Conservation (phyloP, 2,888 invertebrate species). For the Papilio elwesi region DNA sequence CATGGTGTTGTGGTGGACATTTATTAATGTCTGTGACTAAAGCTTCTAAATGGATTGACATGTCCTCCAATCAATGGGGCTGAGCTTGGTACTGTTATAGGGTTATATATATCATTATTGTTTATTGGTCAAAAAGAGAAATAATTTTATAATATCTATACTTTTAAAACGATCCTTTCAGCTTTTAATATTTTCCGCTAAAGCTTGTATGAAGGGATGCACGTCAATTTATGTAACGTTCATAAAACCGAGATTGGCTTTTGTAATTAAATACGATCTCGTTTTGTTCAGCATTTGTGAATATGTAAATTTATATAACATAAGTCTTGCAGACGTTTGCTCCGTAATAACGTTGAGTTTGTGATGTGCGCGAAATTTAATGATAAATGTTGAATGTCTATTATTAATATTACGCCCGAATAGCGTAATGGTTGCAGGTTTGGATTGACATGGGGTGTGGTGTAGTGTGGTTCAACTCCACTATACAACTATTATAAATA, state of each 20-base stretch:
- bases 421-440: not conserved
- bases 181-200: slow-evolving; percentile 25
- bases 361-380: not conserved
- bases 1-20: too few relatives aligned
- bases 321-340: slow-evolving; percentile 15
- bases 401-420: not conserved
- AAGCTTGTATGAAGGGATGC: slow-evolving; percentile 33
- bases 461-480: too few relatives aligned
- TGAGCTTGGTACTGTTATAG: too few relatives aligned
- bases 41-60: too few relatives aligned
- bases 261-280: slow-evolving; percentile 45
- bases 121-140: too few relatives aligned
- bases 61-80: too few relatives aligned
- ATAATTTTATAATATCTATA: too few relatives aligned
- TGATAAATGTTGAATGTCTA: not conserved
- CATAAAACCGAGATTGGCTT: slow-evolving; percentile 45
- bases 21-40: too few relatives aligned
- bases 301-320: slow-evolving; percentile 9
- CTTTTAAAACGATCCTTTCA: not conserved
- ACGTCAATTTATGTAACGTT: slow-evolving; percentile 41
- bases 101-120: too few relatives aligned
- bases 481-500: too few relatives aligned
- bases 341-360: slow-evolving; percentile 9
- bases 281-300: slow-evolving; percentile 40
- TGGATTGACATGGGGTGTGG: too few relatives aligned